Conservation (phyloP, 2,113 vertebrate genomes). For the Aepyceros melampus region DNA sequence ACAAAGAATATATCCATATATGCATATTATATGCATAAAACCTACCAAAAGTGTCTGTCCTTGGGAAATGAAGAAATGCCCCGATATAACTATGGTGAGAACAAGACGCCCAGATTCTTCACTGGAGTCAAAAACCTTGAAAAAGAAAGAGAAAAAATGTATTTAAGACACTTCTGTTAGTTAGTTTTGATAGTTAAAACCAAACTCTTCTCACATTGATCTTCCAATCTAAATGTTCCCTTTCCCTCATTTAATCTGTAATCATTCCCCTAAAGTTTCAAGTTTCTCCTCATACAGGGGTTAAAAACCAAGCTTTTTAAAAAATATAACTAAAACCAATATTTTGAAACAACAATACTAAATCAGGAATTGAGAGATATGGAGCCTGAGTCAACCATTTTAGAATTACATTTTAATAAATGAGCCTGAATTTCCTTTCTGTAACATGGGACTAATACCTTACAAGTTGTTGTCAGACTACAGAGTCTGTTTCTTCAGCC, state of each 20-base stretch:
- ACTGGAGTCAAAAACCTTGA: conserved; percentile 86
- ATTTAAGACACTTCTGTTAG: background rate
- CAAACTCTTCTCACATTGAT: background rate
- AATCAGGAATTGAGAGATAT: background rate
- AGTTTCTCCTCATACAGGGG: background rate
- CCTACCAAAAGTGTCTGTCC: conserved; percentile 89
- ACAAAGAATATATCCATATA: background rate
- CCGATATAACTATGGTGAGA: conserved; percentile 86
- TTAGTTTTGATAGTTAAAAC: background rate
- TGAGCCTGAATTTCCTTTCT: background rate
- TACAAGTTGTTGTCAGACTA: background rate
- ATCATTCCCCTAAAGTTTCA: background rate
- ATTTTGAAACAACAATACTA: conserved; percentile 19
- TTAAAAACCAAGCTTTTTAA: background rate
- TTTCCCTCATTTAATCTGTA: background rate
- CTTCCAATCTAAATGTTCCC: background rate
- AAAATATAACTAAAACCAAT: background rate
- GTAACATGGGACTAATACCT: background rate
- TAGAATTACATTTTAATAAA: conserved; percentile 12
- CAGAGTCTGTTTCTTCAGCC: background rate
- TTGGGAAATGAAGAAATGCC: conserved; percentile 90
- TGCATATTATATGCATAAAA: conserved; percentile 14
- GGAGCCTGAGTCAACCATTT: background rate
- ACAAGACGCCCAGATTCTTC: conserved; percentile 80
- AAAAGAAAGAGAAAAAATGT: conserved; percentile 22